phyloP scores from a whole-genome alignment of 2,888 invertebrate genomes.

The Celastrina argiolus region DNA sequence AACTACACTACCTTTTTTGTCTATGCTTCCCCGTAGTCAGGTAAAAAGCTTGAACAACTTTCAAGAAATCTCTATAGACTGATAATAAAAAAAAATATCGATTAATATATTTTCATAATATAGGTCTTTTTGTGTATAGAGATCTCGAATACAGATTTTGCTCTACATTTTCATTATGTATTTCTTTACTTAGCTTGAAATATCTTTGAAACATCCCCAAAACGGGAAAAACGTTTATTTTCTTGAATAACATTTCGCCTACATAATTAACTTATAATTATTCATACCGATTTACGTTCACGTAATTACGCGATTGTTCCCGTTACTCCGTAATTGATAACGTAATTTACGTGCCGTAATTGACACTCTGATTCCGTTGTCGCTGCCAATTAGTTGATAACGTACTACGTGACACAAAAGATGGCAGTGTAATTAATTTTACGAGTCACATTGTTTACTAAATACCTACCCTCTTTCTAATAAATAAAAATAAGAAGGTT shows the following conservation, averaged over 20 bases:
- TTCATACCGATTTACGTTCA: neutral
- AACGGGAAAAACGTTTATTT: neutral
- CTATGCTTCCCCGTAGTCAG: too few species aligned
- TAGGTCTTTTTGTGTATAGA: too few species aligned
- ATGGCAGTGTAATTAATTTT: neutral
- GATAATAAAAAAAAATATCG: too few species aligned
- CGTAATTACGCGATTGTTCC: constrained; percentile 19
- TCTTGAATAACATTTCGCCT: neutral
- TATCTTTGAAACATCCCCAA: neutral
- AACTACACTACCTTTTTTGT: too few species aligned
- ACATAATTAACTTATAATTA: constrained; percentile 7
- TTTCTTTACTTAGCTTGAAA: neutral
- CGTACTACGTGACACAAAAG: neutral
- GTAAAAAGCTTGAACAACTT: too few species aligned
- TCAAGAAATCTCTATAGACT: too few species aligned
- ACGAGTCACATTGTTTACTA: neutral
- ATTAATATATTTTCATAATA: too few species aligned
- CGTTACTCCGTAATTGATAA: constrained; percentile 14
- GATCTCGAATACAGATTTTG: too few species aligned
- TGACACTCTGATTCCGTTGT: constrained; percentile 7
- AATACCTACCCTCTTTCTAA: too few species aligned
- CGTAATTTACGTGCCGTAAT: constrained; percentile 13
- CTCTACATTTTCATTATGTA: neutral
- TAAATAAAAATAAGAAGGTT: too few species aligned
- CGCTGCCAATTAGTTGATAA: constrained; percentile 14